Base-by-base conservation (phyloP, 2,888 invertebrate genomes). In the Oscheius sp. region DNA sequence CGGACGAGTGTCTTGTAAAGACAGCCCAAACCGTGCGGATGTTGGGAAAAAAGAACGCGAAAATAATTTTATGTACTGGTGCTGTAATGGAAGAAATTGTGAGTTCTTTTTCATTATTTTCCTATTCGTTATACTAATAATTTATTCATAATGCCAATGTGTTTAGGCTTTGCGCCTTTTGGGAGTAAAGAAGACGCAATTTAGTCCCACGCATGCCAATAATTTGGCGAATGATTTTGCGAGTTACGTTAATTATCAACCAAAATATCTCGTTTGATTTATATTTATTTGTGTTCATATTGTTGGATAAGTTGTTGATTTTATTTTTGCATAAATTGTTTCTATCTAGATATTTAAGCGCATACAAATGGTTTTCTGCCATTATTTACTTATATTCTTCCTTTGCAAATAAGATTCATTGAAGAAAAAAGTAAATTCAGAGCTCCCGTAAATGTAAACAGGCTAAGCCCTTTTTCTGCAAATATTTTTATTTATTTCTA, bases 161-260 rank as follows among this genome's bases (percentile, higher is more conserved):
- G 66, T 80, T 66, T 69, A 84, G 84, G 78, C 78, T 13, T 89
- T 91, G 21, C 90, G 91, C 75, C 89, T 93, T 27, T 89, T 96
- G 18, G 89, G 91, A 52, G 89, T 94, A 53, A 91, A 92, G 49
- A 84, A 80, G 85, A 93, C 93, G 78, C 85, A 89, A 7, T 96
- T 95, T 89, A 90, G 91, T 82, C 96, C 96, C 0, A 91, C 91
- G 70, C 97, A 97, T 89, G 92, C 92, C 84, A 94, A 94, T 84
- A 95, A 95, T 90, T 91, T 97, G 86, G 95, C 93, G 0, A 97
- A 97, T 90, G 94, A 95, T 89, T 97, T 97, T 90, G 92, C 92
- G 61, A 95, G 95, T 90, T 97, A 92, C 90, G 92, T 94, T 56
- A 96, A 96, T 91, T 96, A 85, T 69, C 56, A 59, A 9, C 78